Conservation (phyloP, 2,113 vertebrate genomes). For the Lasiurus cinereus region DNA sequence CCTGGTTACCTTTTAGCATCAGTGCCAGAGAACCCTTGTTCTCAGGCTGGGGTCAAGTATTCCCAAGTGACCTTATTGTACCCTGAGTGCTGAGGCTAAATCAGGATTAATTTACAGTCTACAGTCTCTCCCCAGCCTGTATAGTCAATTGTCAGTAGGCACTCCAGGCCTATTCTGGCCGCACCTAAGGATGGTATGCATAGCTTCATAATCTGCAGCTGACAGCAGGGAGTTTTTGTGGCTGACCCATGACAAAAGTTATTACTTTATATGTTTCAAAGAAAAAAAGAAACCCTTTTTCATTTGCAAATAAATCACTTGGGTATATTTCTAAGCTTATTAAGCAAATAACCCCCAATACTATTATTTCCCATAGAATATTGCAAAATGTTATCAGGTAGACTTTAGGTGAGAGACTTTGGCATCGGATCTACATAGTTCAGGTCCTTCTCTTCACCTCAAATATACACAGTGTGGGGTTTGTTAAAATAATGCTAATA, state of each 20-base stretch:
- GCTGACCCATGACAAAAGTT: constrained; percentile 5
- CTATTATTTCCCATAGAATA: constrained; percentile 9
- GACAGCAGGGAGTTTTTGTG: constrained; percentile 42
- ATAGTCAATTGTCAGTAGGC: not conserved
- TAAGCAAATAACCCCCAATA: not conserved
- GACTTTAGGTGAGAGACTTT: not conserved
- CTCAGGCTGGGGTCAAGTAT: not conserved
- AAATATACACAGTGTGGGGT: not conserved
- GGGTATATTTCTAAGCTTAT: not conserved
- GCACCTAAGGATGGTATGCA: not conserved
- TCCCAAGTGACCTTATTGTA: not conserved
- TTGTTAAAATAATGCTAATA: not conserved
- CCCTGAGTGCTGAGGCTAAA: not conserved
- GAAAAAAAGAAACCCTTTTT: not conserved
- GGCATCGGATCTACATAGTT: not conserved
- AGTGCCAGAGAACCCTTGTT: not conserved
- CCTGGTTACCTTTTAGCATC: not conserved
- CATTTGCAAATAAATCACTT: not conserved
- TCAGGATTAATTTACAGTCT: not conserved
- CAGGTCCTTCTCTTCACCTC: not conserved
- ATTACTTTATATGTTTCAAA: constrained; percentile 1
- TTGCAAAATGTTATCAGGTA: not conserved
- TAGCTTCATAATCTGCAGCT: constrained; percentile 36
- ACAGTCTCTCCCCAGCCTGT: not conserved
- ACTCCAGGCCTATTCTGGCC: not conserved